Evolutionary conservation across 2,113 vertebrate genomes (phyloP).

Genomic region (Genyomyrus donnyi): DNA sequence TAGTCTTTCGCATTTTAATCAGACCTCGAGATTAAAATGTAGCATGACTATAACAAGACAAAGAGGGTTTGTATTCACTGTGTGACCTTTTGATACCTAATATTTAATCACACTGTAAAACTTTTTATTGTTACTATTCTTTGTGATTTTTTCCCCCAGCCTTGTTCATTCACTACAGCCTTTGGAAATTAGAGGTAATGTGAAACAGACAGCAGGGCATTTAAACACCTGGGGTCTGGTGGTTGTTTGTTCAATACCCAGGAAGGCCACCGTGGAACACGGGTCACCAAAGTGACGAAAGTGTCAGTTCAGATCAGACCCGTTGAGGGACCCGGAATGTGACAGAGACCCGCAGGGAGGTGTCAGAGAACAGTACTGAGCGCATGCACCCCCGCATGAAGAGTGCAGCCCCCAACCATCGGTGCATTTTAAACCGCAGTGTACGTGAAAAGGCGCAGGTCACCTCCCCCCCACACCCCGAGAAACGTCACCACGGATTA

Average conservation of each 20-base stretch:
- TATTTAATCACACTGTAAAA: conserved; percentile 6
- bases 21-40: neutral
- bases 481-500: no score
- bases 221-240: neutral
- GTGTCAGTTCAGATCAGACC: neutral
- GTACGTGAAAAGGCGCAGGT: neutral
- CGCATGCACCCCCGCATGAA: neutral
- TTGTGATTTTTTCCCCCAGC: neutral
- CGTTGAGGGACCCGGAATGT: neutral
- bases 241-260: neutral
- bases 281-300: neutral
- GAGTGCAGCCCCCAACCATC: neutral
- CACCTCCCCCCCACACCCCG: neutral
- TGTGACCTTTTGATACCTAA: neutral
- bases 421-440: neutral
- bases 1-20: neutral
- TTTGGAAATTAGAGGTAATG: neutral
- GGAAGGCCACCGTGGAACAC: neutral
- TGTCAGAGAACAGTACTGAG: neutral
- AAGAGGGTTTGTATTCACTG: neutral
- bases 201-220: neutral
- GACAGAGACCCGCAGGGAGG: neutral
- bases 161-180: neutral
- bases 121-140: neutral
- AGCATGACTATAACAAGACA: neutral